Evolutionary conservation across 2,888 invertebrate genomes (phyloP).

Genomic region (Lithophane leautieri): DNA sequence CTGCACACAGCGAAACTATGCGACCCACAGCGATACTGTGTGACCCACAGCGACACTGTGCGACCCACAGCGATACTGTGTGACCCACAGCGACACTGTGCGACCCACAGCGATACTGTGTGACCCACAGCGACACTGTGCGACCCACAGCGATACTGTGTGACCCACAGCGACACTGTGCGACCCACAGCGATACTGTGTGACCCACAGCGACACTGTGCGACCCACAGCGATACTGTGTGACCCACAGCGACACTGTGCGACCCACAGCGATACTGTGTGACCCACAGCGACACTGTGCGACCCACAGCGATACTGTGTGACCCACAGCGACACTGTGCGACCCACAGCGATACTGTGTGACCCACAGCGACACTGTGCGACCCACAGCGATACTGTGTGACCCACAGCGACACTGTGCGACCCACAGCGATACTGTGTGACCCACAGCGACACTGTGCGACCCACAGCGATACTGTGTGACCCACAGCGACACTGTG

Average conservation of each 20-base stretch:
- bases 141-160: neutral
- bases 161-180: neutral
- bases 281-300: neutral
- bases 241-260: neutral
- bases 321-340: neutral
- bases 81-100: neutral
- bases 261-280: neutral
- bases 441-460: neutral
- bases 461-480: neutral
- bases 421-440: neutral
- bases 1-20: neutral
- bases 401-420: neutral
- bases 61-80: neutral
- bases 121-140: neutral
- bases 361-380: neutral
- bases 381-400: neutral
- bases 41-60: neutral
- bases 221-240: neutral
- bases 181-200: neutral
- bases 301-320: neutral
- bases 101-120: neutral
- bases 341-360: neutral
- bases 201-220: neutral
- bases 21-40: neutral
- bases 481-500: neutral